Conservation (phyloP, 2,888 invertebrate species). For the Coleophora deauratella region DNA sequence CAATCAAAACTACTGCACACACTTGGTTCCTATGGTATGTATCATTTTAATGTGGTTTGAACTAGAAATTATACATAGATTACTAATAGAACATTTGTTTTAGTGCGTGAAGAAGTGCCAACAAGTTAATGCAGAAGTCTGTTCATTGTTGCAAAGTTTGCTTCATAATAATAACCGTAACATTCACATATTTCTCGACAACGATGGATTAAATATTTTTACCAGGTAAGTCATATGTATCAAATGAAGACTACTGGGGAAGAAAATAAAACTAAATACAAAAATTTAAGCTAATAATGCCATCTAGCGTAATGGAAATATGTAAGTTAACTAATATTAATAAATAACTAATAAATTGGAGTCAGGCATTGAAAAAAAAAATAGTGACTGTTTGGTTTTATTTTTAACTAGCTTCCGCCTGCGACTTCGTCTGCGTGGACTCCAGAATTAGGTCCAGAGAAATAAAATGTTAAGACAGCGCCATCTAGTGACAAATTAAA, state of each 20-base stretch:
- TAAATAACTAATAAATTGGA: too few relatives aligned
- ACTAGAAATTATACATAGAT: background rate
- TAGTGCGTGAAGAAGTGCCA: conserved; percentile 45
- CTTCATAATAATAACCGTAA: conserved; percentile 39
- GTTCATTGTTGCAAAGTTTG: conserved; percentile 45
- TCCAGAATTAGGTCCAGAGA: too few relatives aligned
- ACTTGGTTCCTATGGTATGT: conserved; percentile 51
- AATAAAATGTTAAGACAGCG: too few relatives aligned
- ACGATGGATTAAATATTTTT: conserved; percentile 45
- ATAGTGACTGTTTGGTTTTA: too few relatives aligned
- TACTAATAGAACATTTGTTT: conserved; percentile 11
- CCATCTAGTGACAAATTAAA: too few relatives aligned
- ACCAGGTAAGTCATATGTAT: conserved; percentile 30
- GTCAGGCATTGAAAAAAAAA: too few relatives aligned
- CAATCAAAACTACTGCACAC: conserved; percentile 51
- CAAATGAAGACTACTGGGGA: background rate
- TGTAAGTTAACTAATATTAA: too few relatives aligned
- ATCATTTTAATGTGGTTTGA: background rate
- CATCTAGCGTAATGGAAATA: too few relatives aligned
- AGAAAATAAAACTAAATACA: too few relatives aligned
- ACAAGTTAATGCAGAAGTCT: conserved; percentile 31
- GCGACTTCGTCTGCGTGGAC: too few relatives aligned
- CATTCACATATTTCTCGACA: conserved; percentile 36
- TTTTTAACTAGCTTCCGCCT: too few relatives aligned
- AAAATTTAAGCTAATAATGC: too few relatives aligned